Percentiles rank a stretch among this genome's conserved stretches.
Evolutionary conservation across 1,140 invertebrate genomes (phyloP).

Genomic region (Acromyrmex heyeri): DNA sequence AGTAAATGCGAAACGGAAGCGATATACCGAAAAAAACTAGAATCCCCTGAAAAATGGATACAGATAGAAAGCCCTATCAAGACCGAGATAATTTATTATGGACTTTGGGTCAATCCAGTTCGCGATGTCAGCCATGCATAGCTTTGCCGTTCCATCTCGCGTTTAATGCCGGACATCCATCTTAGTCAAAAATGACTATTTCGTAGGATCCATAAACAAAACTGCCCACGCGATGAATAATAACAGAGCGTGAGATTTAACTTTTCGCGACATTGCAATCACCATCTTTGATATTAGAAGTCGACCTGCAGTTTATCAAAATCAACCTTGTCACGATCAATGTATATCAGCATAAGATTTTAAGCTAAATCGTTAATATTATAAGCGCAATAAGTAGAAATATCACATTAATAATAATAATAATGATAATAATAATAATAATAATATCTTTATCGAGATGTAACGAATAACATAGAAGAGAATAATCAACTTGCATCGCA

Average conservation of each 20-base stretch:
- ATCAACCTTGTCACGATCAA: background rate
- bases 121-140: constrained; percentile 19
- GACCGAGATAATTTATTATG: constrained; percentile 52
- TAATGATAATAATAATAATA: no score
- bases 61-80: constrained; percentile 24
- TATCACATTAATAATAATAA: background rate
- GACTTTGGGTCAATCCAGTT: constrained; percentile 20
- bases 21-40: constrained; percentile 14
- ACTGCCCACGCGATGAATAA: constrained; percentile 16
- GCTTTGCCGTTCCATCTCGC: constrained; percentile 32
- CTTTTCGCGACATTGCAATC: constrained; percentile 11
- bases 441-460: no score
- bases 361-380: background rate
- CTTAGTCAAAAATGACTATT: constrained; percentile 56
- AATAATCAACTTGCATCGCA: no score
- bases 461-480: no score
- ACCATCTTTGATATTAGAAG: constrained; percentile 10
- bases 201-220: constrained; percentile 43
- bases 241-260: constrained; percentile 27
- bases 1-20: constrained; percentile 1
- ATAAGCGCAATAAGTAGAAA: background rate
- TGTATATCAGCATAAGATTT: background rate
- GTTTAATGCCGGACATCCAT: constrained; percentile 54
- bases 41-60: constrained; percentile 8
- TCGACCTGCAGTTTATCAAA: background rate